Conservation (phyloP, 2,797 vertebrate species). For the Clarias laeviceps region DNA sequence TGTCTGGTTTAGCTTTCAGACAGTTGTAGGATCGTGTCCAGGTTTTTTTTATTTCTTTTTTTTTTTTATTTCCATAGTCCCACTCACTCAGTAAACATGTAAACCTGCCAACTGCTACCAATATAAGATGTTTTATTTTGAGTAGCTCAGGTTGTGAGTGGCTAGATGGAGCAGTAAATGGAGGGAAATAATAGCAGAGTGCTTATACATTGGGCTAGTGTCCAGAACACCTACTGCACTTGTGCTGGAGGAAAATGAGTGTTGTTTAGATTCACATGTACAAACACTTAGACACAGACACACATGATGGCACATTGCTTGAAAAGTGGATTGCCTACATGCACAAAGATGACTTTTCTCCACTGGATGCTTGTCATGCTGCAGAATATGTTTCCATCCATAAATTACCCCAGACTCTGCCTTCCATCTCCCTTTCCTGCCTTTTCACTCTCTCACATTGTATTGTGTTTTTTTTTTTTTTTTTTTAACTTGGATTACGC, state of each 20-base stretch:
- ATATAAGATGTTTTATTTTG: neutral
- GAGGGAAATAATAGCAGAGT: conserved; percentile 2
- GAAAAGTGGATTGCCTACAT: conserved; percentile 4
- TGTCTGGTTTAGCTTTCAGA: neutral
- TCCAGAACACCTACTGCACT: conserved; percentile 5
- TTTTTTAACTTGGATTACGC: conserved; percentile 10
- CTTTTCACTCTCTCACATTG: conserved; percentile 9
- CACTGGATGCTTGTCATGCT: conserved; percentile 15
- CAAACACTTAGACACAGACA: conserved; percentile 24
- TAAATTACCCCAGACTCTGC: neutral
- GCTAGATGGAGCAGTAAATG: conserved; percentile 6
- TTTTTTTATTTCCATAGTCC: neutral
- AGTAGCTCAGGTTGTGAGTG: neutral
- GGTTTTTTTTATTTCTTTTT: neutral
- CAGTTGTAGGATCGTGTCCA: neutral
- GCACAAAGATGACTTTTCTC: neutral
- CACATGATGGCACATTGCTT: conserved; percentile 16
- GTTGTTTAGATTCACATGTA: neutral
- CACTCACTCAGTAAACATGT: neutral
- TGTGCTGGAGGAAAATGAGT: neutral
- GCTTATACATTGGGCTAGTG: neutral
- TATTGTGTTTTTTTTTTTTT: neutral
- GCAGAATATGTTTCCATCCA: conserved; percentile 24
- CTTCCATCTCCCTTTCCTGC: conserved; percentile 44
- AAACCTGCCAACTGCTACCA: neutral